These are phyloP conservation scores for Dromius quadrimaculatus DNA, from an alignment of 2,888 invertebrate genomes.

Conservation along the genomic window DNA sequence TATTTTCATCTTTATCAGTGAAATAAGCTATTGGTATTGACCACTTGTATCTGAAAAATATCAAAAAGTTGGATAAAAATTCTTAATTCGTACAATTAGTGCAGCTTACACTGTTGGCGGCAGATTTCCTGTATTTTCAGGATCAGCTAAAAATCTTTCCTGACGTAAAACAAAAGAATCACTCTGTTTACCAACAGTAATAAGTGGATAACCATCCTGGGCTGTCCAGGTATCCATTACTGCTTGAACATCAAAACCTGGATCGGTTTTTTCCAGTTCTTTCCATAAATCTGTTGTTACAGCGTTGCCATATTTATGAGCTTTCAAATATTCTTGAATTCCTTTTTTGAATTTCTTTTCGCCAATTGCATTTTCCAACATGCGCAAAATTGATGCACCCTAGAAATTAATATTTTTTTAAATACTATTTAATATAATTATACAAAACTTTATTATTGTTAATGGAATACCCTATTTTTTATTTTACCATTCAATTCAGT, in stretches of 20 bases:
- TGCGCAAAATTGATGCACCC: conserved; percentile 89
- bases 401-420: conserved; percentile 63
- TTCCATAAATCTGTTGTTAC: conserved; percentile 82
- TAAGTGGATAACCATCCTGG: conserved; percentile 89
- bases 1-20: conserved; percentile 66
- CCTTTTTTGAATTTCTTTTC: conserved; percentile 78
- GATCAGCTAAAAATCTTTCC: conserved; percentile 80
- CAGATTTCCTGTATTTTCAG: conserved; percentile 69
- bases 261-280: conserved; percentile 72
- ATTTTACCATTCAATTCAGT: no score
- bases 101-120: conserved; percentile 56
- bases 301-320: conserved; percentile 80
- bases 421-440: no score
- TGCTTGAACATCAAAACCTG: conserved; percentile 69
- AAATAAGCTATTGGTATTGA: conserved; percentile 85
- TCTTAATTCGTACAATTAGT: neutral
- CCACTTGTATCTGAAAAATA: conserved; percentile 81
- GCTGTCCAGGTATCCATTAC: conserved; percentile 90
- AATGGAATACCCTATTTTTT: no score
- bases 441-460: no score
- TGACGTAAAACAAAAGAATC: conserved; percentile 75
- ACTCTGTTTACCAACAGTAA: conserved; percentile 70
- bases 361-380: conserved; percentile 87
- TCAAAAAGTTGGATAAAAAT: neutral
- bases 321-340: conserved; percentile 80